These are phyloP conservation scores for Drosophila sechellia DNA, from an alignment of 1,140 invertebrate species.

Conservation along the genomic window DNA sequence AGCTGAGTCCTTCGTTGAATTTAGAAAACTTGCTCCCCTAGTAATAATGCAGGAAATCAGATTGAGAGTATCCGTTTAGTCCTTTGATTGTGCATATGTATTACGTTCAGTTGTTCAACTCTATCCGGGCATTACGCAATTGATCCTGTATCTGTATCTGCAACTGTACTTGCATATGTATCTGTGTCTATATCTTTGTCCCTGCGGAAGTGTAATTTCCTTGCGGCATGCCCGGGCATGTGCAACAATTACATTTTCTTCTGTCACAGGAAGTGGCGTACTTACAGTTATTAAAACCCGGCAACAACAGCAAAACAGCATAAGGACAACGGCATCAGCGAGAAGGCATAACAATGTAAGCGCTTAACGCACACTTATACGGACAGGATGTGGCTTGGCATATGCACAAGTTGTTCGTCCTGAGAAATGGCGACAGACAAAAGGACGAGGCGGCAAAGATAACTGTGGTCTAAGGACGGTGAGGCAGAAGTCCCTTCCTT, in stretches of 20 bases:
- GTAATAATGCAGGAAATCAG: constrained; percentile 15
- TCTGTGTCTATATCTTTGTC: neutral
- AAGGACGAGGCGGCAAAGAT: constrained; percentile 25
- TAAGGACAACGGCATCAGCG: constrained; percentile 42
- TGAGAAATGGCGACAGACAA: constrained; percentile 42
- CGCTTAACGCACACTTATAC: constrained; percentile 66
- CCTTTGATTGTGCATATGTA: constrained; percentile 14
- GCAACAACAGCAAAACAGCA: constrained; percentile 50
- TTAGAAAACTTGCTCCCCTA: constrained; percentile 4
- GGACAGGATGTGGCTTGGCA: constrained; percentile 49
- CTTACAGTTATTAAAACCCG: constrained; percentile 74
- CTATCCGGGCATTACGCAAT: constrained; percentile 37
- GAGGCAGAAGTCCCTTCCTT: constrained; percentile 41
- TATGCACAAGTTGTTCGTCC: constrained; percentile 59
- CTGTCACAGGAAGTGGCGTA: constrained; percentile 68
- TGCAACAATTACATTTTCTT: constrained; percentile 74
- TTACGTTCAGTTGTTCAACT: constrained; percentile 2
- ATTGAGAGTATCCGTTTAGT: constrained; percentile 16
- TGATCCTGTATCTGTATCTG: constrained; percentile 23
- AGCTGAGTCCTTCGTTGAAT: constrained; percentile 13
- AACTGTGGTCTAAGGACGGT: constrained; percentile 9
- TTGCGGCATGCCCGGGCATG: constrained; percentile 54
- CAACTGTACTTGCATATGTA: constrained; percentile 1
- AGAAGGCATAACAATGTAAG: constrained; percentile 69
- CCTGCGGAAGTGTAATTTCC: constrained; percentile 34